A percentile compares a stretch with the other conserved stretches of the same genome.
Conservation (phyloP, 2,113 vertebrate genomes). For the Oreochromis aureus region DNA sequence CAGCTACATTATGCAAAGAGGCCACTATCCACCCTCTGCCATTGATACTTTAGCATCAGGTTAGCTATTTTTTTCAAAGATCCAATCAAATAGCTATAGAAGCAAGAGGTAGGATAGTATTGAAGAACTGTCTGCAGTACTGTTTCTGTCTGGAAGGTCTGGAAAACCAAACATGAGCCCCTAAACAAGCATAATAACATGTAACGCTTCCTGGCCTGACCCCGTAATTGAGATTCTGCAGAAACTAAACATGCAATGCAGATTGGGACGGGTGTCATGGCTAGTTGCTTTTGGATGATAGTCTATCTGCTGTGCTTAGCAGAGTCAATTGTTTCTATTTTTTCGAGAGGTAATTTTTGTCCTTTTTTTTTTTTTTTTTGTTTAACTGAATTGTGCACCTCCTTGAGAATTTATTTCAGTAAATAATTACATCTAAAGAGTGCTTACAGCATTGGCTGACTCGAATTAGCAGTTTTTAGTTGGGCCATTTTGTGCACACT, state of each 20-base stretch:
- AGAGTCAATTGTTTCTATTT: neutral
- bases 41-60: neutral
- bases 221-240: neutral
- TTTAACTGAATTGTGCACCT: neutral
- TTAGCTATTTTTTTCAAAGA: neutral
- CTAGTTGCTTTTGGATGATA: neutral
- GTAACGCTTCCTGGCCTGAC: neutral
- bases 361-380: neutral
- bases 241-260: neutral
- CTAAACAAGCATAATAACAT: neutral
- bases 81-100: neutral
- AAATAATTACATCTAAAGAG: neutral
- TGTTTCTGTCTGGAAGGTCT: neutral
- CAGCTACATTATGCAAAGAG: neutral
- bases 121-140: neutral
- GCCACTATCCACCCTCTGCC: neutral
- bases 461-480: neutral
- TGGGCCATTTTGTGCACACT: neutral
- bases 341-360: neutral
- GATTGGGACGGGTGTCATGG: neutral
- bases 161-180: neutral
- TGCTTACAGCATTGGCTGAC: neutral
- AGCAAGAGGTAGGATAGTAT: neutral
- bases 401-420: neutral
- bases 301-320: neutral